Conservation (phyloP, 1,140 invertebrate species). For the Drosophila nasuta region DNA sequence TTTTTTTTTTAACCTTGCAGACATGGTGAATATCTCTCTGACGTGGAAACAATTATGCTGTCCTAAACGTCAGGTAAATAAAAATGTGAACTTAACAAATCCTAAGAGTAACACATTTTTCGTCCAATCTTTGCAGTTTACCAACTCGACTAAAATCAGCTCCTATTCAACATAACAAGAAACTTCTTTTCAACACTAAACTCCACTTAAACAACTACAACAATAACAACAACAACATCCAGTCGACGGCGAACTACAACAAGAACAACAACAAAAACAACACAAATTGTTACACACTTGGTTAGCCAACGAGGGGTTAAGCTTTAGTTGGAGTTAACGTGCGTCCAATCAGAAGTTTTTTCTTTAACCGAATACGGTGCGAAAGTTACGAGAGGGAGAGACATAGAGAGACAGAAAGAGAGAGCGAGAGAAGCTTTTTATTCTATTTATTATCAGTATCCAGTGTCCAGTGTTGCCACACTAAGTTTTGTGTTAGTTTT, state of each 20-base stretch:
- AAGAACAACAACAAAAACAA: slow-evolving; percentile 16
- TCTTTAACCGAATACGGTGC: neutral
- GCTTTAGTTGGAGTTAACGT: slow-evolving; percentile 3
- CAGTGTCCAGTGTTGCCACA: slow-evolving; percentile 38
- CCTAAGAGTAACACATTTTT: neutral
- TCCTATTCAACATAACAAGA: slow-evolving; percentile 83
- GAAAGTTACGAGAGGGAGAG: too few relatives aligned
- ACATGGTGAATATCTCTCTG: slow-evolving; percentile 83
- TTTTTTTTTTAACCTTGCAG: slow-evolving; percentile 46
- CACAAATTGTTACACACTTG: slow-evolving; percentile 3
- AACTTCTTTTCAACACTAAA: slow-evolving; percentile 66
- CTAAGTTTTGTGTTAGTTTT: slow-evolving; percentile 25
- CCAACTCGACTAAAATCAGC: slow-evolving; percentile 67
- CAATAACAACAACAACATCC: slow-evolving; percentile 39
- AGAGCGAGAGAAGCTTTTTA: slow-evolving; percentile 1
- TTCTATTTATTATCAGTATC: slow-evolving; percentile 18
- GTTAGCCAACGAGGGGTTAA: slow-evolving; percentile 4
- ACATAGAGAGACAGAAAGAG: too few relatives aligned
- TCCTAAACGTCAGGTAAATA: slow-evolving; percentile 80
- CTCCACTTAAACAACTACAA: slow-evolving; percentile 57
- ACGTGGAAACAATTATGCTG: slow-evolving; percentile 79
- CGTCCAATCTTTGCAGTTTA: slow-evolving; percentile 54
- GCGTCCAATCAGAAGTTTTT: slow-evolving; percentile 12
- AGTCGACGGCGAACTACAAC: slow-evolving; percentile 23
- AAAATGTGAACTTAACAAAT: neutral